Conservation (phyloP, 2,888 invertebrate genomes). For the Chaetoderma sp. region DNA sequence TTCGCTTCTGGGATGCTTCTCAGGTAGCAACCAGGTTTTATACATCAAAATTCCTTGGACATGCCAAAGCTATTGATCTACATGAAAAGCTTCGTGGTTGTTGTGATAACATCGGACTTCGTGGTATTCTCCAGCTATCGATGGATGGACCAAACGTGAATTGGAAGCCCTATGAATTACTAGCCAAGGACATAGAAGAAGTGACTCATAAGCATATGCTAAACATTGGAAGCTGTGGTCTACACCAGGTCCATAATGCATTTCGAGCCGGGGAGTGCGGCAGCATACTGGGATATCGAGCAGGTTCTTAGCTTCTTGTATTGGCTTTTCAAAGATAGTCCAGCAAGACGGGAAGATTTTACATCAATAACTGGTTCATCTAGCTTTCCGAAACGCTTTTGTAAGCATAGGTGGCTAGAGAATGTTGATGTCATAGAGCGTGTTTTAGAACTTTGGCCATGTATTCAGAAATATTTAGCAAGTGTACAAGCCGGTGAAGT, state of each 20-base stretch:
- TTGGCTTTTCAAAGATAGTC: conserved; percentile 13
- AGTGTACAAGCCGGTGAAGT: neutral
- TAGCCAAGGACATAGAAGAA: neutral
- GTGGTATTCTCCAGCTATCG: conserved; percentile 14
- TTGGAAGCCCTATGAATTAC: neutral
- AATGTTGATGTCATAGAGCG: conserved; percentile 16
- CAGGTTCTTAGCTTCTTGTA: neutral
- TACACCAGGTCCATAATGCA: conserved; percentile 52
- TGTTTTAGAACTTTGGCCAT: conserved; percentile 9
- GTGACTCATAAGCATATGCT: conserved; percentile 27
- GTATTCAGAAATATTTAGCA: conserved; percentile 1
- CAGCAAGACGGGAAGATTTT: conserved; percentile 21
- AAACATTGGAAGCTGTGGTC: conserved; percentile 51
- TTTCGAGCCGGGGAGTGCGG: conserved; percentile 46
- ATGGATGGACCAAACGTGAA: conserved; percentile 24
- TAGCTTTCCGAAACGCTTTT: conserved; percentile 13
- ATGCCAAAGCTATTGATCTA: conserved; percentile 43
- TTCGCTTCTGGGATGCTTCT: conserved; percentile 45
- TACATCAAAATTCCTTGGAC: conserved; percentile 34
- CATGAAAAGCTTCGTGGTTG: conserved; percentile 28
- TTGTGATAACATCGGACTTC: conserved; percentile 10
- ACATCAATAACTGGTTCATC: neutral
- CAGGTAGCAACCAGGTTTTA: conserved; percentile 45
- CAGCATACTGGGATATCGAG: conserved; percentile 36
- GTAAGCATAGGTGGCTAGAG: conserved; percentile 24